Percentiles rank a stretch among this genome's conserved stretches.
phyloP scores from a whole-genome alignment of 2,888 invertebrate genomes.

The Trichopria drosophilae region DNA sequence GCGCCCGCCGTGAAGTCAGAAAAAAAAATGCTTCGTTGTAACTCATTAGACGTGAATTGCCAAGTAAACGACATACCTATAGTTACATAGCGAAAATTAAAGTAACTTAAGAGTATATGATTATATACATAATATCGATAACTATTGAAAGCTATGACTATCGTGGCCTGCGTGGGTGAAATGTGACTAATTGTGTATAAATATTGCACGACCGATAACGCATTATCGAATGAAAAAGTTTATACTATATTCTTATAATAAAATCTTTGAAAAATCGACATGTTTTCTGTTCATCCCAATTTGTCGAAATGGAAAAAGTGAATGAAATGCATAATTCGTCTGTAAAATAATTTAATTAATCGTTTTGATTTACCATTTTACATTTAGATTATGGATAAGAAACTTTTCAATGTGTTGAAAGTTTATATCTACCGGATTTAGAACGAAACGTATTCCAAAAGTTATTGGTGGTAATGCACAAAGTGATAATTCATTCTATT shows the following conservation, averaged over 20 bases:
- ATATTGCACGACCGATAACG: slow-evolving; percentile 21
- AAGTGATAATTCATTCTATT: too few relatives aligned
- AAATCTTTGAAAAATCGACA: slow-evolving; percentile 47
- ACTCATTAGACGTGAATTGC: slow-evolving; percentile 58
- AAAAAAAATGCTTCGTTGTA: slow-evolving; percentile 53
- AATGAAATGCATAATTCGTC: too few relatives aligned
- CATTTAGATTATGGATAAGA: too few relatives aligned
- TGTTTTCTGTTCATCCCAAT: too few relatives aligned
- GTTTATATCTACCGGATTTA: too few relatives aligned
- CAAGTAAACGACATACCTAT: slow-evolving; percentile 49
- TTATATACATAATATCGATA: slow-evolving; percentile 40
- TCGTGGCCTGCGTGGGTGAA: slow-evolving; percentile 50
- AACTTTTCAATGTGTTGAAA: too few relatives aligned
- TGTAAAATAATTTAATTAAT: too few relatives aligned
- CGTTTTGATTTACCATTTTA: too few relatives aligned
- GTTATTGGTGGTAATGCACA: too few relatives aligned
- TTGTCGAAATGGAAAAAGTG: too few relatives aligned
- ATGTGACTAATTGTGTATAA: slow-evolving; percentile 50
- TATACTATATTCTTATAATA: slow-evolving; percentile 60
- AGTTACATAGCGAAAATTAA: slow-evolving; percentile 46
- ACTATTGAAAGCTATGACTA: slow-evolving; percentile 52
- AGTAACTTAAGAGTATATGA: slow-evolving; percentile 44
- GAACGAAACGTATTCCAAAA: too few relatives aligned
- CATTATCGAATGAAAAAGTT: slow-evolving; percentile 43
- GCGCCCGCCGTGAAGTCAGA: slow-evolving; percentile 38